Evolutionary conservation across 2,113 vertebrate species (phyloP), one percentile per base, ranked within the genome.

Genomic region (Nycticebus coucang): DNA sequence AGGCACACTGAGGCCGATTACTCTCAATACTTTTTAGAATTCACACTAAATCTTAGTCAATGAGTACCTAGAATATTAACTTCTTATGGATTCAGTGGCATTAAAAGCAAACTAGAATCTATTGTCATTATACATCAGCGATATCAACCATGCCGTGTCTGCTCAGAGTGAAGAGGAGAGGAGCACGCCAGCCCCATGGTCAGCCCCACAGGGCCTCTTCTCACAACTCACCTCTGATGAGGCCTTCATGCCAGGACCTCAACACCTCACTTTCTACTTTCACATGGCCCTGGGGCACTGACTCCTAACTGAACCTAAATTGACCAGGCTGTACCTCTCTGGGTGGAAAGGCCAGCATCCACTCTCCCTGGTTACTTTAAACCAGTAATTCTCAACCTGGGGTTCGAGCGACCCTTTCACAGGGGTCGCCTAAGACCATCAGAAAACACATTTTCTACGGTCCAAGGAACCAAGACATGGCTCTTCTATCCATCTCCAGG

Each of bases 181-280:
- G 45, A 7, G 3, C 4, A 1, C 0, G 21, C 50, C 22, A 13
- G 33, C 68, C 50, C 55, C 50, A 4, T 0, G 33, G 28, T 15
- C 37, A 50, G 64, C n/a, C 19, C 30, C 69, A 30, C 0, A 5
- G 15, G 35, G 45, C 60, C 26, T 35, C 9, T 12, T 12, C 24
- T 18, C 60, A 17, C 19, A n/a, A 24, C 41, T 78, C 30, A 18
- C 10, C 57, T 59, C 50, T 3, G 62, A 24, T 0, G 30, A 17
- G 6, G 71, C 24, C 64, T 11, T 19, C 26, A 4, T 45, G 15
- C 4, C 55, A 68, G 4, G 22, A 30, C 59, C 55, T 30, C 21
- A 1, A 9, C 26, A 21, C 14, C 19, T 30, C 12, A 1, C 12
- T 78, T 26, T 69, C 57, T 33, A 37, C 53, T 30, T 35, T 17